Percentiles rank a stretch among this genome's conserved stretches.
Conservation (phyloP, 1,140 invertebrate genomes). For the Phenacoccus solenopsis region DNA sequence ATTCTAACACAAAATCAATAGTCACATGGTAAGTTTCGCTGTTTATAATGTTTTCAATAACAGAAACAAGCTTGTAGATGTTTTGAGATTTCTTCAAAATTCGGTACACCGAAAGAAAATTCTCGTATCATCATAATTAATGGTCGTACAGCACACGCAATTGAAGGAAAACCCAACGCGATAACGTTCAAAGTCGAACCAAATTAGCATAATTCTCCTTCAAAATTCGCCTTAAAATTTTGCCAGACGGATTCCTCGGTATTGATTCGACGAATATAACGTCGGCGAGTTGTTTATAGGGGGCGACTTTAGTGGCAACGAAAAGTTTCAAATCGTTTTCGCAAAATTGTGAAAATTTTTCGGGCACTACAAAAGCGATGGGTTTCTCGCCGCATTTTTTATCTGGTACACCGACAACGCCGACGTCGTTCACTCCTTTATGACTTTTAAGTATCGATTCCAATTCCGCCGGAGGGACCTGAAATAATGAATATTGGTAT, state of each 20-base stretch:
- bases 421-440: constrained; percentile 51
- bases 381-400: constrained; percentile 49
- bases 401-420: constrained; percentile 55
- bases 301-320: constrained; percentile 33
- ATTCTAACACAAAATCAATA: no score
- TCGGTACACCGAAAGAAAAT: no score
- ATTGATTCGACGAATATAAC: constrained; percentile 7
- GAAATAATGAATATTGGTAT: constrained; percentile 21
- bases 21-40: no score
- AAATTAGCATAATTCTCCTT: constrained; percentile 29
- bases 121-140: no score
- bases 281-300: constrained; percentile 1
- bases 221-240: constrained; percentile 53
- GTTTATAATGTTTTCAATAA: no score
- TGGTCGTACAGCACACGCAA: no score
- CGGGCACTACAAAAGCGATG: constrained; percentile 44
- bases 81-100: no score
- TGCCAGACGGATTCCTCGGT: constrained; percentile 48
- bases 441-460: constrained; percentile 54
- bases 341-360: constrained; percentile 33
- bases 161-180: no score
- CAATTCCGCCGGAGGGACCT: constrained; percentile 51
- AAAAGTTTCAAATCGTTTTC: constrained; percentile 41
- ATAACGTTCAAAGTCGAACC: background rate
- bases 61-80: no score